Conservation (phyloP, 1,140 invertebrate species). For the Cydia strobilella region DNA sequence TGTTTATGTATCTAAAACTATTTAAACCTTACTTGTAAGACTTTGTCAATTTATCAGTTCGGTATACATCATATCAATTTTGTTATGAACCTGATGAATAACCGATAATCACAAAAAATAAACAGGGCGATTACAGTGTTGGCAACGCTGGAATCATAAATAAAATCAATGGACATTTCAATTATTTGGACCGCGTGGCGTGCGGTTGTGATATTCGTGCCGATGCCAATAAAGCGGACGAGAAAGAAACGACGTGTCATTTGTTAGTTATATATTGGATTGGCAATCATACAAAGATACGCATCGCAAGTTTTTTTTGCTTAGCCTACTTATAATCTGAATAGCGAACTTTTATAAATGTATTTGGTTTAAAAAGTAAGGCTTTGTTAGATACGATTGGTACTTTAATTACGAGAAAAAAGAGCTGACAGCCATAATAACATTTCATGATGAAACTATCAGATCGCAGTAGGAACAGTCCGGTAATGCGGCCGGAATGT, state of each 20-base stretch:
- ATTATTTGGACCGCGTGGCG: slow-evolving; percentile 74
- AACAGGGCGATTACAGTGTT: slow-evolving; percentile 7
- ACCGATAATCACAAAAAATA: slow-evolving; percentile 12
- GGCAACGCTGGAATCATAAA: slow-evolving; percentile 62
- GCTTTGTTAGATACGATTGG: background rate
- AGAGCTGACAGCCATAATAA: slow-evolving; percentile 50
- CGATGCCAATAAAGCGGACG: slow-evolving; percentile 68
- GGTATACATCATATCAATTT: background rate
- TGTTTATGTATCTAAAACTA: background rate
- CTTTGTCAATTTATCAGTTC: too few relatives aligned
- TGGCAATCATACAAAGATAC: slow-evolving; percentile 6
- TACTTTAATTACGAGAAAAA: slow-evolving; percentile 44
- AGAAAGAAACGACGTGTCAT: slow-evolving; percentile 53
- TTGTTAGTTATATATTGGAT: slow-evolving; percentile 13
- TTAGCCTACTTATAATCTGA: slow-evolving; percentile 1
- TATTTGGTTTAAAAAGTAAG: background rate
- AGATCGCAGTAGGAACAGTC: slow-evolving; percentile 61
- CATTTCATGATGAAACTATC: slow-evolving; percentile 54
- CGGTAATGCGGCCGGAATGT: slow-evolving; percentile 73
- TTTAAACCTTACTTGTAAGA: too few relatives aligned
- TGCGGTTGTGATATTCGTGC: slow-evolving; percentile 72
- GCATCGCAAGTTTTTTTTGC: slow-evolving; percentile 1
- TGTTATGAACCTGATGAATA: background rate
- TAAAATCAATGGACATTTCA: slow-evolving; percentile 75
- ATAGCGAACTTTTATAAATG: background rate